Evolutionary conservation across 1,140 invertebrate species (phyloP).

Genomic region (Mesaphorura yosii): DNA sequence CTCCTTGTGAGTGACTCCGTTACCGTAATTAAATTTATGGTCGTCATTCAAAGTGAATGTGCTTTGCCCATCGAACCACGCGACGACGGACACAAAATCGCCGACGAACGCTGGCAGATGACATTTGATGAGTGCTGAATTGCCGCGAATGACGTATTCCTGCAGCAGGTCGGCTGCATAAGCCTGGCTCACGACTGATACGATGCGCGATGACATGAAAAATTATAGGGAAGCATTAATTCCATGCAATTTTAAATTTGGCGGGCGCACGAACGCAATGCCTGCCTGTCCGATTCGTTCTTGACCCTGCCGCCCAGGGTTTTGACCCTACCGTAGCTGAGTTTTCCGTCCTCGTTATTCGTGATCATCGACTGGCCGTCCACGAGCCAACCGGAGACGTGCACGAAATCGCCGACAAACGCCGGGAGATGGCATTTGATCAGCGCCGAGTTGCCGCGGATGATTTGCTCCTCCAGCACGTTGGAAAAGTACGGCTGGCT

Average conservation of each 20-base stretch:
- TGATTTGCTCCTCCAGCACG: conserved; percentile 82
- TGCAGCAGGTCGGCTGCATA: conserved; percentile 85
- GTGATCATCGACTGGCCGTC: no score
- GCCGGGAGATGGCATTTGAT: conserved; percentile 41
- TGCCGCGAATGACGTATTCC: conserved; percentile 83
- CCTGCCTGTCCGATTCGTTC: no score
- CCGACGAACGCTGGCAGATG: conserved; percentile 78
- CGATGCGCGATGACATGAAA: no score
- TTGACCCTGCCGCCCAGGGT: no score
- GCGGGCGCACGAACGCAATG: no score
- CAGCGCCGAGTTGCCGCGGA: conserved; percentile 47
- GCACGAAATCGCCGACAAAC: conserved; percentile 41
- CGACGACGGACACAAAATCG: conserved; percentile 76
- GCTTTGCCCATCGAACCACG: conserved; percentile 76
- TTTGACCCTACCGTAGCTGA: no score
- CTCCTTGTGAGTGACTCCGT: no score
- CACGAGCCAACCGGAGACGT: conserved; percentile 40
- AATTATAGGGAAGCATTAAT: no score
- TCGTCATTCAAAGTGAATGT: no score
- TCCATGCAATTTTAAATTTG: no score
- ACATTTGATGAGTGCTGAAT: conserved; percentile 82
- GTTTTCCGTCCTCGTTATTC: no score
- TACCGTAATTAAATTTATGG: no score
- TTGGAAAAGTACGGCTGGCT: conserved; percentile 74
- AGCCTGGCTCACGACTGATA: conserved; percentile 70